Conservation (phyloP, 2,113 vertebrate species). For the Pluvialis apricaria region DNA sequence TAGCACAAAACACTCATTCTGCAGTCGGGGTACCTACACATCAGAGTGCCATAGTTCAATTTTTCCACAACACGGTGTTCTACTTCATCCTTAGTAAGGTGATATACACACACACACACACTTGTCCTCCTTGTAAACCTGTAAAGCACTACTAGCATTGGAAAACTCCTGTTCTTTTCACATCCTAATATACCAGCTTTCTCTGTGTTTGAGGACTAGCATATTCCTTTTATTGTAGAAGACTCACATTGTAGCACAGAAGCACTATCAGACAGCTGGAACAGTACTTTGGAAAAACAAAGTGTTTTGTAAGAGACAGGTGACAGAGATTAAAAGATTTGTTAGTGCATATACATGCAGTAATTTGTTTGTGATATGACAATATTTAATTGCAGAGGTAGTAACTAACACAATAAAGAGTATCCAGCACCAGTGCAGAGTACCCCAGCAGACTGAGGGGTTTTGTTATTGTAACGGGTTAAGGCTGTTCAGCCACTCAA, state of each 20-base stretch:
- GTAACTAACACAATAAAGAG: not conserved
- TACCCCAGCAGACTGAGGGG: not conserved
- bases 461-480: not conserved
- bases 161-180: not conserved
- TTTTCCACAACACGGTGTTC: not conserved
- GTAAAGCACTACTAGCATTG: not conserved
- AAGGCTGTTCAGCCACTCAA: not conserved
- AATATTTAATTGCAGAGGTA: not conserved
- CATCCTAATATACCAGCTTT: not conserved
- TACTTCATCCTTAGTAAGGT: not conserved
- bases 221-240: not conserved
- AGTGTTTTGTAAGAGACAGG: not conserved
- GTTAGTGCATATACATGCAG: not conserved
- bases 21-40: not conserved
- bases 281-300: not conserved
- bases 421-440: not conserved
- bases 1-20: not conserved
- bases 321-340: not conserved
- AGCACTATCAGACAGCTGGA: not conserved
- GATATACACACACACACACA: not conserved
- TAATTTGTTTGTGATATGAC: not conserved
- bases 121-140: not conserved
- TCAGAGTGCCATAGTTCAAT: accelerated
- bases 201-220: not conserved
- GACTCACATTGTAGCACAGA: not conserved